phyloP scores from a whole-genome alignment of 2,888 invertebrate genomes.

The Apodemia zela region DNA sequence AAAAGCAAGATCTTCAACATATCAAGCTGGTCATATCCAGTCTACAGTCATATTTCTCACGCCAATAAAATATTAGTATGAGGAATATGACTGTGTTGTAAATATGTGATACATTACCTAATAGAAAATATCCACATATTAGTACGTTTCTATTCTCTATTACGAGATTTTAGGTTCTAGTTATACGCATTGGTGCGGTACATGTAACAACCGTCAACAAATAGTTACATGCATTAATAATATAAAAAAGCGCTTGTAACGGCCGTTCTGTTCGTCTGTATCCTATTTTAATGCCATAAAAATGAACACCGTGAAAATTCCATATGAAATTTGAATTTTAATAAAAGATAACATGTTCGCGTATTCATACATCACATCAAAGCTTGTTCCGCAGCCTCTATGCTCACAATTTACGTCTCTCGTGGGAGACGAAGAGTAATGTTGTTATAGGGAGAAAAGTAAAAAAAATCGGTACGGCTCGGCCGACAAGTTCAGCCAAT shows the following conservation, averaged over 20 bases:
- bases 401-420: slow-evolving; percentile 75
- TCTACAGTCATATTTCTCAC: too few relatives aligned
- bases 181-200: not conserved
- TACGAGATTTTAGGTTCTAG: not conserved
- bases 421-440: slow-evolving; percentile 78
- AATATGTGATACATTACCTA: too few relatives aligned
- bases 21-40: too few relatives aligned
- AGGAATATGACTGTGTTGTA: too few relatives aligned
- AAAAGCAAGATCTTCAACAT: too few relatives aligned
- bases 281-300: slow-evolving; percentile 36
- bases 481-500: slow-evolving; percentile 79
- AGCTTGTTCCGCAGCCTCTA: slow-evolving; percentile 66
- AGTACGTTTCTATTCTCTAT: not conserved
- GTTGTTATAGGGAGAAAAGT: slow-evolving; percentile 62
- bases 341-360: slow-evolving; percentile 63
- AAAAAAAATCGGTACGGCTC: slow-evolving; percentile 65
- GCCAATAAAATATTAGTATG: too few relatives aligned
- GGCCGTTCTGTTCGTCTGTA: not conserved
- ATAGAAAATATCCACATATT: too few relatives aligned
- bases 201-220: not conserved
- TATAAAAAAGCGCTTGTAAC: slow-evolving; percentile 1
- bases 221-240: not conserved
- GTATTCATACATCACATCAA: slow-evolving; percentile 74
- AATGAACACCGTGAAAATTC: slow-evolving; percentile 36
- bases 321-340: slow-evolving; percentile 65